These are phyloP conservation scores for Cephus pulcher DNA, from an alignment of 2,888 invertebrate genomes.

Conservation along the genomic window DNA sequence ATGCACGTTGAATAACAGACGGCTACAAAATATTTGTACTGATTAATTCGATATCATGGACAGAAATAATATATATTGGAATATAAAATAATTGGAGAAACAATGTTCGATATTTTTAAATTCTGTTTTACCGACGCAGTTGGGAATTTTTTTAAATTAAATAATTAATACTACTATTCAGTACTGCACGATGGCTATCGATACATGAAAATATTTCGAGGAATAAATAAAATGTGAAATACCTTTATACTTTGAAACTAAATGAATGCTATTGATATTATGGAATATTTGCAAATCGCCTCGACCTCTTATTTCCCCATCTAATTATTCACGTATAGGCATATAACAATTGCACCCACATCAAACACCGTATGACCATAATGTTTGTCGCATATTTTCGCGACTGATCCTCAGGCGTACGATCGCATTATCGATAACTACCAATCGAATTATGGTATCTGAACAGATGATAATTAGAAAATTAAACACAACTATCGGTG, in stretches of 20 bases:
- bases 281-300: slow-evolving; percentile 13
- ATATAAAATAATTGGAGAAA: background rate
- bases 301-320: slow-evolving; percentile 36
- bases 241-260: background rate
- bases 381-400: slow-evolving; percentile 44
- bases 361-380: slow-evolving; percentile 48
- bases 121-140: background rate
- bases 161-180: background rate
- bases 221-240: background rate
- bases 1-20: background rate
- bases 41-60: background rate
- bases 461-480: background rate
- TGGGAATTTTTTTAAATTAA: background rate
- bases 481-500: background rate
- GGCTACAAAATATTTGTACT: background rate
- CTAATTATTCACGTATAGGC: slow-evolving; percentile 47
- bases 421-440: background rate
- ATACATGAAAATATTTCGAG: background rate
- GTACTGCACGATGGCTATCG: background rate
- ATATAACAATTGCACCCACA: slow-evolving; percentile 50
- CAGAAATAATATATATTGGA: background rate
- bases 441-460: background rate
- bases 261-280: background rate
- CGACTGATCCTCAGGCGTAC: background rate
- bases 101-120: background rate